These are phyloP conservation scores for Pygoscelis antarcticus DNA, from an alignment of 2,113 vertebrate genomes.

Conservation along the genomic window DNA sequence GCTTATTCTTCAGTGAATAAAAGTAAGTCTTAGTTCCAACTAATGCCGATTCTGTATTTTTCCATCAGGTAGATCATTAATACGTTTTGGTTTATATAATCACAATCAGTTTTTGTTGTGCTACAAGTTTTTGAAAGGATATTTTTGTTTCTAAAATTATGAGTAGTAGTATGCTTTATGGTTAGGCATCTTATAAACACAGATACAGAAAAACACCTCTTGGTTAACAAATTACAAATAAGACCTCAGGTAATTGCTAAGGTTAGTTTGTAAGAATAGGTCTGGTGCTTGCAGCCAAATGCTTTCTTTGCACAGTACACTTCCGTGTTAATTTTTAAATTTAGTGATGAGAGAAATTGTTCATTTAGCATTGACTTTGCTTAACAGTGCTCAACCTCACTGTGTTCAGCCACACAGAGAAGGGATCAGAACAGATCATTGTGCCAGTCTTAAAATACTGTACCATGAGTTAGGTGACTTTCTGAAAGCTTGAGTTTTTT, in stretches of 20 bases:
- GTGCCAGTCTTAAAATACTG: neutral
- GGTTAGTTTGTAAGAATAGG: neutral
- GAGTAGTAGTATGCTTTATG: neutral
- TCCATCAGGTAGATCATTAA: neutral
- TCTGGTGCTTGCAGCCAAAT: neutral
- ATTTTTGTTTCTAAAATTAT: neutral
- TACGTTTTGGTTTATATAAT: neutral
- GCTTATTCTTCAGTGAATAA: slow-evolving; percentile 79
- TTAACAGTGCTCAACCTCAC: neutral
- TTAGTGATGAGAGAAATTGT: neutral
- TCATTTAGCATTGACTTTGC: neutral
- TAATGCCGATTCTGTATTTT: neutral
- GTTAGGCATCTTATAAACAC: neutral
- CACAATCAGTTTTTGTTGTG: neutral
- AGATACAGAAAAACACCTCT: neutral
- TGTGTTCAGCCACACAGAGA: neutral
- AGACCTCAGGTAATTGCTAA: neutral
- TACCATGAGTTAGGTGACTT: neutral
- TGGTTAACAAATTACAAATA: neutral
- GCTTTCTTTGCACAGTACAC: neutral
- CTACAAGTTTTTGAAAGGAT: neutral
- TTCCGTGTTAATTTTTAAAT: neutral
- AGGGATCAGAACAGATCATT: neutral
- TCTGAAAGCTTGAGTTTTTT: neutral
- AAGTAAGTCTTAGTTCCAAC: slow-evolving; percentile 75